phyloP scores from a whole-genome alignment of 2,888 invertebrate genomes.

The Pseudococcus jackbeardsleyi region DNA sequence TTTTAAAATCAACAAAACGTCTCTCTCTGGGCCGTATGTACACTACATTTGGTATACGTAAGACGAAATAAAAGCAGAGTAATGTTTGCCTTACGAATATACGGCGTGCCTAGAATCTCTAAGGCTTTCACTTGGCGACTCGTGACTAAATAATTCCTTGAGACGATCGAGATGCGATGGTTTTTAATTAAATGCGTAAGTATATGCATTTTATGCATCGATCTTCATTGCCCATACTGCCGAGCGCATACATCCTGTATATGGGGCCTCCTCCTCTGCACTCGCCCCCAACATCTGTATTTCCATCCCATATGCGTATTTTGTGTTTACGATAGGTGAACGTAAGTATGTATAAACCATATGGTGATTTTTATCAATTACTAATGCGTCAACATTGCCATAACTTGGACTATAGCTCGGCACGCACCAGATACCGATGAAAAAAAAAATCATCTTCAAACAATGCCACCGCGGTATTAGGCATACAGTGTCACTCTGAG shows the following conservation, averaged over 20 bases:
- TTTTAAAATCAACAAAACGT: conserved; percentile 41
- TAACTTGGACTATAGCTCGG: neutral
- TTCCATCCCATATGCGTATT: neutral
- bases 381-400: conserved; percentile 15
- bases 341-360: conserved; percentile 1
- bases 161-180: conserved; percentile 37
- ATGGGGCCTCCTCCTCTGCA: neutral
- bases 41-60: neutral
- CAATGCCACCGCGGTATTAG: conserved; percentile 20
- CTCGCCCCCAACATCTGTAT: no score
- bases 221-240: neutral
- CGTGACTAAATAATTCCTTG: conserved; percentile 53
- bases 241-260: neutral
- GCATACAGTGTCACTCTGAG: conserved; percentile 27
- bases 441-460: conserved; percentile 21
- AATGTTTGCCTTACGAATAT: conserved; percentile 51
- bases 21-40: neutral
- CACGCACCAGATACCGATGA: neutral
- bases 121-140: conserved; percentile 60
- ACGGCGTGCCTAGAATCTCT: neutral
- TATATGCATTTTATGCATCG: conserved; percentile 32
- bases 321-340: neutral
- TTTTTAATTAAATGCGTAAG: conserved; percentile 54
- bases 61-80: neutral
- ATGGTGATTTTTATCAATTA: conserved; percentile 61